Evolutionary conservation across 1,140 invertebrate species (phyloP).

Genomic region (Saccostrea echinata): DNA sequence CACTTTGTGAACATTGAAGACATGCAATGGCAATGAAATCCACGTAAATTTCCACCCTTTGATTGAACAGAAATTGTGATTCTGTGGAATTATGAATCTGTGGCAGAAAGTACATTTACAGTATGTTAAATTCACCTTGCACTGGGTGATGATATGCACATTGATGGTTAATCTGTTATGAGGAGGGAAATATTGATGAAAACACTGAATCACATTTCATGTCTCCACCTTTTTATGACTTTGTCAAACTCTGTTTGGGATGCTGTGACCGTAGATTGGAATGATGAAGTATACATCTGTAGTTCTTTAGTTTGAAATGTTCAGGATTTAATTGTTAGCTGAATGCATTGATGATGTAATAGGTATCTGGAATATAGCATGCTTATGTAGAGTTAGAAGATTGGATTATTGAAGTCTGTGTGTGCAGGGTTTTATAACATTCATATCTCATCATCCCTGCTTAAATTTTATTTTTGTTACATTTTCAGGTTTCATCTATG

Average conservation of each 20-base stretch:
- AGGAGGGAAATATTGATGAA: neutral
- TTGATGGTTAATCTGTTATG: too few relatives aligned
- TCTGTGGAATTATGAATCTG: too few relatives aligned
- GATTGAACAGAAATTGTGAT: too few relatives aligned
- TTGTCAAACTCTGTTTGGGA: neutral
- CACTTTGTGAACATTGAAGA: too few relatives aligned
- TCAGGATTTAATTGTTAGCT: conserved; percentile 6
- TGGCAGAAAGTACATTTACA: too few relatives aligned
- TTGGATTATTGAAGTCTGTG: neutral
- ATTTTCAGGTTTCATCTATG: conserved; percentile 54
- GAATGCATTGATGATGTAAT: neutral
- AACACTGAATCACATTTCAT: conserved; percentile 5
- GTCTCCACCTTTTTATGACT: neutral
- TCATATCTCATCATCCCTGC: neutral
- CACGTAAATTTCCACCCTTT: too few relatives aligned
- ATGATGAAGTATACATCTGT: neutral
- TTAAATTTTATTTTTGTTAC: conserved; percentile 5
- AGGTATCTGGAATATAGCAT: neutral
- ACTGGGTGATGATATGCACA: too few relatives aligned
- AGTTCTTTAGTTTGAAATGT: neutral
- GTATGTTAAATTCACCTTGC: too few relatives aligned
- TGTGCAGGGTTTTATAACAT: neutral
- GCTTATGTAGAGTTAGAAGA: neutral
- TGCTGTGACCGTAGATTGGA: neutral
- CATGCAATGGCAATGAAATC: too few relatives aligned